Evolutionary conservation across 2,113 vertebrate species (phyloP).

Genomic region (Gobio gobio): DNA sequence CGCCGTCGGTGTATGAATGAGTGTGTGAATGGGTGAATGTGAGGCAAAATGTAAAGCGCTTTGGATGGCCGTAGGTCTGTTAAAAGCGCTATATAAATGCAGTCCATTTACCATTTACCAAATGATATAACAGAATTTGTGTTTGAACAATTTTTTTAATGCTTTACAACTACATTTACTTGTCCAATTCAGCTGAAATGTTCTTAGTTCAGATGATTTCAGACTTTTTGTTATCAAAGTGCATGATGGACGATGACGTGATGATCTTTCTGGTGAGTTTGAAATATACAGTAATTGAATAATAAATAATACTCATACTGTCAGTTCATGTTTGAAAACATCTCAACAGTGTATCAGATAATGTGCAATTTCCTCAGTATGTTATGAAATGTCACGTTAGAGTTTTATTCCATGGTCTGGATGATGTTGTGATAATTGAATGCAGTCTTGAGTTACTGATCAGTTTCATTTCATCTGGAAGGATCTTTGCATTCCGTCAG

Average conservation of each 20-base stretch:
- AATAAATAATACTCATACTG: background rate
- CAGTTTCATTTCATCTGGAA: slow-evolving; percentile 48
- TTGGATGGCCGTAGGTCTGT: too few species aligned
- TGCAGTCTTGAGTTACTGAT: slow-evolving; percentile 43
- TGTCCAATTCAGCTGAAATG: background rate
- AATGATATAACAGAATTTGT: background rate
- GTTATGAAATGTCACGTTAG: background rate
- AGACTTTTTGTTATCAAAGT: background rate
- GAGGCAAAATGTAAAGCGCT: too few species aligned
- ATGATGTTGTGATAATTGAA: slow-evolving; percentile 47
- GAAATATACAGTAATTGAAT: background rate
- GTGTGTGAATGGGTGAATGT: too few species aligned
- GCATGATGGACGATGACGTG: background rate
- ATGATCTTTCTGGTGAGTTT: background rate
- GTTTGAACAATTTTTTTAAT: background rate
- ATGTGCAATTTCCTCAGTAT: background rate
- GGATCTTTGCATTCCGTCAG: slow-evolving; percentile 33
- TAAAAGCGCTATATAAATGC: too few species aligned
- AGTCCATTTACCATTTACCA: too few species aligned
- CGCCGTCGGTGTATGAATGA: too few species aligned
- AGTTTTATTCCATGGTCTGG: slow-evolving; percentile 38
- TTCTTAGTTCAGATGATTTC: background rate
- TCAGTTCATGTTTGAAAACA: slow-evolving; percentile 9
- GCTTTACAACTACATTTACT: background rate
- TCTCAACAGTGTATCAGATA: slow-evolving; percentile 13